Evolutionary conservation across 1,140 invertebrate species (phyloP).

Genomic region (Drusus annulatus): DNA sequence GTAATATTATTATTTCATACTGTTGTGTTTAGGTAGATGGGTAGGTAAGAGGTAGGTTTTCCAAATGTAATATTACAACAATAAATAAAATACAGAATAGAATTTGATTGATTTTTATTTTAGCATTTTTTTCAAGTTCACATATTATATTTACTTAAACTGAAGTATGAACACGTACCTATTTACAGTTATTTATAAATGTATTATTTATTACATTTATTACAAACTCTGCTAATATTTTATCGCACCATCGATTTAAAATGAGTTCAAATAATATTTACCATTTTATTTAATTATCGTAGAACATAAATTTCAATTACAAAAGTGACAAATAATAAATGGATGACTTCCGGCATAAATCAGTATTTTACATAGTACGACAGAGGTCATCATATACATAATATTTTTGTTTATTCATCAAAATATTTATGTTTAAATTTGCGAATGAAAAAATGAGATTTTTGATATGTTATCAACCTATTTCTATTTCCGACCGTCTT

Average conservation of each 20-base stretch:
- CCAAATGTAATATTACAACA: conserved; percentile 10
- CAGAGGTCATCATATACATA: too few species aligned
- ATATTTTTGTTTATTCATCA: too few species aligned
- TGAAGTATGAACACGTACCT: conserved; percentile 58
- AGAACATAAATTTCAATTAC: background rate
- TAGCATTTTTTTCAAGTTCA: conserved; percentile 53
- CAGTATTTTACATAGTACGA: too few species aligned
- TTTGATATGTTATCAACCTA: conserved; percentile 40
- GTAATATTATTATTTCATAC: too few species aligned
- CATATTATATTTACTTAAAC: conserved; percentile 57
- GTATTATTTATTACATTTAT: conserved; percentile 42
- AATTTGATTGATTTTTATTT: conserved; percentile 56
- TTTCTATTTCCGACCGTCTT: conserved; percentile 20
- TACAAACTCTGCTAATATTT: conserved; percentile 48
- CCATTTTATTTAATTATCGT: background rate
- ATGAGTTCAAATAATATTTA: conserved; percentile 27
- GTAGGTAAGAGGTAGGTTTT: too few species aligned
- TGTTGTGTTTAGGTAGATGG: too few species aligned
- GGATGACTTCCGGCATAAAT: too few species aligned
- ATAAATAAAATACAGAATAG: conserved; percentile 46
- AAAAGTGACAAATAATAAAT: background rate
- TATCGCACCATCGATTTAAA: conserved; percentile 55
- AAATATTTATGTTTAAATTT: background rate
- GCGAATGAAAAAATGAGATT: conserved; percentile 40
- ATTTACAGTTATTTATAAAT: conserved; percentile 58